phyloP scores from a whole-genome alignment of 2,888 invertebrate genomes.

The Eupithecia insigniata region DNA sequence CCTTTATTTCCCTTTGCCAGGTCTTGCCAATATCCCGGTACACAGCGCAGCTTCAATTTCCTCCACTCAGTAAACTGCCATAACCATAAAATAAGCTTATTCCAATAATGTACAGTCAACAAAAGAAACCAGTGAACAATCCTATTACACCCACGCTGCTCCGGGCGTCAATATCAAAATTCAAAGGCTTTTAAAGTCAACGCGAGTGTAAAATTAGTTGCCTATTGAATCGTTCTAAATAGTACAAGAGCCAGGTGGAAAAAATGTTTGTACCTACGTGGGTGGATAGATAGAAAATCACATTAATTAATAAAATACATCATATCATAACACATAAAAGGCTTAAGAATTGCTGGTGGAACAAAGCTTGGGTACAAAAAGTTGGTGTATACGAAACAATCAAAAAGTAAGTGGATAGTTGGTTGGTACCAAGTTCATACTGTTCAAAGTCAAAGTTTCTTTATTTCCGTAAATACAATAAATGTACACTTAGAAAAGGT shows the following conservation, averaged over 20 bases:
- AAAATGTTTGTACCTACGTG: background rate
- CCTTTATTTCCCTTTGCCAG: background rate
- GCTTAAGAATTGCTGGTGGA: too few species aligned
- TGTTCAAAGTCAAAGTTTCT: too few species aligned
- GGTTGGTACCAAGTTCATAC: too few species aligned
- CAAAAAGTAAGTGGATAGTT: too few species aligned
- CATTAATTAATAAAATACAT: too few species aligned
- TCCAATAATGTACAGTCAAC: constrained; percentile 39
- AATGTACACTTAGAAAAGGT: too few species aligned
- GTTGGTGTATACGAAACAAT: too few species aligned
- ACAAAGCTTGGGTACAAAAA: too few species aligned
- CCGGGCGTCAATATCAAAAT: constrained; percentile 65
- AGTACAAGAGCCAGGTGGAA: constrained; percentile 26
- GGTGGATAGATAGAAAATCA: background rate
- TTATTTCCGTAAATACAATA: too few species aligned
- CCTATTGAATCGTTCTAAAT: constrained; percentile 59
- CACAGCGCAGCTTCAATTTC: constrained; percentile 22
- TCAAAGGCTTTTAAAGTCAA: constrained; percentile 68
- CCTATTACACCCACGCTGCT: constrained; percentile 47
- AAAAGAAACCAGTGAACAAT: constrained; percentile 38
- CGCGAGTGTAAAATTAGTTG: constrained; percentile 72
- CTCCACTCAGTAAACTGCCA: constrained; percentile 23
- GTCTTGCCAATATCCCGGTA: constrained; percentile 7
- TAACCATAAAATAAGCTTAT: constrained; percentile 37
- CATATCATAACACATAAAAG: too few species aligned